A percentile compares a stretch with the other conserved stretches of the same genome.
These are phyloP conservation scores for Sussaba pulchella DNA, from an alignment of 2,888 invertebrate species.

Conservation along the genomic window DNA sequence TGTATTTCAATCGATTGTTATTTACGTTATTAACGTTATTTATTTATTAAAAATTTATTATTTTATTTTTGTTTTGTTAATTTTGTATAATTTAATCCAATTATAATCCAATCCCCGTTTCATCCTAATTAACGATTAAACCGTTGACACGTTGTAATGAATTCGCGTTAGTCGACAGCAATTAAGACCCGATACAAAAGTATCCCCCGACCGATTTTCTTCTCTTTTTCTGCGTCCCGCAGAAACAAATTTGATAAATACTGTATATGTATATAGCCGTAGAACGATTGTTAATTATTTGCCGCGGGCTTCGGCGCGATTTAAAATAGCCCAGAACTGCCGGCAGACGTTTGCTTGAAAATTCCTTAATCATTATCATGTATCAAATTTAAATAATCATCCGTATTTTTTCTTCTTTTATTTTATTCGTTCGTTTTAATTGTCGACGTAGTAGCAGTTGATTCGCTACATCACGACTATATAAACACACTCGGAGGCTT, in stretches of 20 bases:
- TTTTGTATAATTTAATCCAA: neutral
- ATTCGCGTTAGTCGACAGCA: constrained; percentile 27
- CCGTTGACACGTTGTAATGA: neutral
- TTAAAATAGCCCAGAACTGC: constrained; percentile 2
- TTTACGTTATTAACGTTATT: too few relatives aligned
- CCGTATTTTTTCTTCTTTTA: neutral
- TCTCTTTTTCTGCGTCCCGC: neutral
- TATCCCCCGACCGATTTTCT: constrained; percentile 11
- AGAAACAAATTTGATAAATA: constrained; percentile 8
- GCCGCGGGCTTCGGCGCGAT: neutral
- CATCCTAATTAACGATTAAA: neutral
- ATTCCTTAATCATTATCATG: neutral
- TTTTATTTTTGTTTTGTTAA: too few relatives aligned
- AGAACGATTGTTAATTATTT: neutral
- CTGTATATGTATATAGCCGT: neutral
- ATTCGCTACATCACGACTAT: constrained; percentile 55
- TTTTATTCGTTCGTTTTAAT: neutral
- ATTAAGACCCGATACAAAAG: constrained; percentile 44
- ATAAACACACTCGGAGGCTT: constrained; percentile 50
- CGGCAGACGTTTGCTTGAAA: constrained; percentile 7
- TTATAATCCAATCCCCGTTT: neutral
- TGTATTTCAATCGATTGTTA: neutral
- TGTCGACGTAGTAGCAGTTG: constrained; percentile 25
- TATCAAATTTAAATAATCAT: too few relatives aligned
- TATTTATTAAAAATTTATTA: too few relatives aligned